Base-by-base conservation (phyloP, 2,888 invertebrate genomes). In the Tiliacea aurago region DNA sequence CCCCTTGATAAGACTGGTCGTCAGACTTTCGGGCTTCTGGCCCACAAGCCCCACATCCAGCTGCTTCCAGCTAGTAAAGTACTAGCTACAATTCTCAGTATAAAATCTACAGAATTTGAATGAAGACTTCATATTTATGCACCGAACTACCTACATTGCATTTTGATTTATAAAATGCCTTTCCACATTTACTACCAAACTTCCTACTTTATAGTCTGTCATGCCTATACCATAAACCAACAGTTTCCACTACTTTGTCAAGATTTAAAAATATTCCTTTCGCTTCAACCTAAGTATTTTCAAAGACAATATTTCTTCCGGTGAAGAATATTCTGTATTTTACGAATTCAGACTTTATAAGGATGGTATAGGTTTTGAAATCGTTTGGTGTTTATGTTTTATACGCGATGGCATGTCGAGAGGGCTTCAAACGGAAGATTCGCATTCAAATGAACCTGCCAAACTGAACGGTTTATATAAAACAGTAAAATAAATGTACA, bases 391-490 rank as follows among this genome's bases (percentile, higher is more conserved):
- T 51, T 64, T 69, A 37, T 66, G 71, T 74, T 70, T 74, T 69
- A 77, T 81, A 15, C 41, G 15, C 56, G 75, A 76, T 85, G 69
- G 85, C 80, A 84, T 80, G 84, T 71, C 80, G 82, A 64, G 76
- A 79, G 71, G 65, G 69, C 73, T 78, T 78, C 79, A 81, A 78
- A 70, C 67, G 65, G 58, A 79, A 83, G 78, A 83, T 78, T 86
- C 73, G 66, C 72, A 87, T 88, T 87, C 83, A 86, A 87, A 87
- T 86, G 85, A 85, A 82, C 71, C 74, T 83, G 78, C 79, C 80
- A 73, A 85, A 85, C 80, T 68, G 79, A 84, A 83, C 80, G 76
- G 79, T 79, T 88, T 83, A 83, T 84, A 87, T 84, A 84, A 85
- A 82, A 78, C 70, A 69, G 71, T 73, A 84, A 73, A 83, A 73